Percentiles rank a stretch among this genome's conserved stretches.
Conservation (phyloP, 2,888 invertebrate genomes). For the Neria commutata region DNA sequence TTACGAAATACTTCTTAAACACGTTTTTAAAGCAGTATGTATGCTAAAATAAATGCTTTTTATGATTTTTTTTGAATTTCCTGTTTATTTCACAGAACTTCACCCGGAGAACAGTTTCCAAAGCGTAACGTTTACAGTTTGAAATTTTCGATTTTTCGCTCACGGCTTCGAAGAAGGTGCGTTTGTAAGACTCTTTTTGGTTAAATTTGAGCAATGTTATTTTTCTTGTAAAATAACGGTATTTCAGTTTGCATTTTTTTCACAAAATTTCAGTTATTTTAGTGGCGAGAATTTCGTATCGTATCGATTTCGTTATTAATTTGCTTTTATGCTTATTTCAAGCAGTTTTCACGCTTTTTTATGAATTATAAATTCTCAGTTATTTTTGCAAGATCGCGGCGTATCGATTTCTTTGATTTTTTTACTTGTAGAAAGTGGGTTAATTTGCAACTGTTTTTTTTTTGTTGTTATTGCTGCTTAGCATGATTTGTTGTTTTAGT, state of each 20-base stretch:
- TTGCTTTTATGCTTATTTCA: too few species aligned
- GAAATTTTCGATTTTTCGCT: too few species aligned
- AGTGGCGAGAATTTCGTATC: background rate
- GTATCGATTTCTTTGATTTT: too few species aligned
- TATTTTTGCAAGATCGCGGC: too few species aligned
- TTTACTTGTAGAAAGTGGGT: conserved; percentile 4
- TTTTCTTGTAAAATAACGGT: background rate
- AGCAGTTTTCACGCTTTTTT: too few species aligned
- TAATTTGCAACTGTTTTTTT: background rate
- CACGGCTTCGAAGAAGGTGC: too few species aligned
- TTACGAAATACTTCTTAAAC: too few species aligned
- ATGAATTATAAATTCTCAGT: too few species aligned
- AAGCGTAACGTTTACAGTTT: background rate
- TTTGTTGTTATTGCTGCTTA: background rate
- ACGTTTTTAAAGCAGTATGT: too few species aligned
- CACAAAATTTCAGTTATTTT: background rate
- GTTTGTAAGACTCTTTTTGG: background rate
- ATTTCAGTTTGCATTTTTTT: background rate
- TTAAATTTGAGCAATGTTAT: background rate
- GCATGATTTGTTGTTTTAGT: background rate
- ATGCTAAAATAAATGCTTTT: background rate
- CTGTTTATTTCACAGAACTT: background rate
- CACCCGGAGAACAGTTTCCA: background rate
- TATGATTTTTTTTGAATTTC: background rate
- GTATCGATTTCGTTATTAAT: too few species aligned